phyloP scores from a whole-genome alignment of 64 coral and sea anemone genomes.

The Astreopora myriophthalma region DNA sequence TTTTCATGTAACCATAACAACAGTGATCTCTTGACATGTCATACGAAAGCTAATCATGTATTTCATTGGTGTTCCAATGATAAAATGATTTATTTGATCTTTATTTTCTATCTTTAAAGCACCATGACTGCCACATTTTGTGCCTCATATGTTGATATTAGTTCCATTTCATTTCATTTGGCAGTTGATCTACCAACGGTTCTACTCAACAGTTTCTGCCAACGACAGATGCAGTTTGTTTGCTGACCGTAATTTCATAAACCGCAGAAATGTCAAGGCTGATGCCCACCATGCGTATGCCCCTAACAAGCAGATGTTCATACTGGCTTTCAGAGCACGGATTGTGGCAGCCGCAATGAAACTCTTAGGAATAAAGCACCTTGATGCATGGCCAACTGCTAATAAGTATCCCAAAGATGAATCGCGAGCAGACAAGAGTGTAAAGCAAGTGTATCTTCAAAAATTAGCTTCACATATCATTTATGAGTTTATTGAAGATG shows the following conservation, averaged over 20 bases:
- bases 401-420: not conserved
- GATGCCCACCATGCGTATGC: slow-evolving; percentile 54
- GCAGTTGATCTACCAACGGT: slow-evolving; percentile 6
- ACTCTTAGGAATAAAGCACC: not conserved
- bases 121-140: no score
- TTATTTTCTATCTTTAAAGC: no score
- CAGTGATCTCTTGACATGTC: no score
- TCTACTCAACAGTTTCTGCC: slow-evolving; percentile 23
- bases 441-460: not conserved
- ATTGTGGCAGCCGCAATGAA: slow-evolving; percentile 15
- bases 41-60: no score
- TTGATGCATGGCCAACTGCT: not conserved
- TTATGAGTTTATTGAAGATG: not conserved
- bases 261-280: slow-evolving; percentile 49
- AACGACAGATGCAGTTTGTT: slow-evolving; percentile 15
- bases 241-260: slow-evolving; percentile 38
- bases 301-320: slow-evolving; percentile 22
- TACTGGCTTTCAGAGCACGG: not conserved
- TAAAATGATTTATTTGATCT: no score
- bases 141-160: no score
- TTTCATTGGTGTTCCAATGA: no score
- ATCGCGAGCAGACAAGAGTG: not conserved
- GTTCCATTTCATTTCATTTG: not conserved
- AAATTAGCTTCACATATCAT: not conserved
- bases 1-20: no score